Evolutionary conservation across 2,113 vertebrate species (phyloP).

Genomic region (Callorhinus ursinus): DNA sequence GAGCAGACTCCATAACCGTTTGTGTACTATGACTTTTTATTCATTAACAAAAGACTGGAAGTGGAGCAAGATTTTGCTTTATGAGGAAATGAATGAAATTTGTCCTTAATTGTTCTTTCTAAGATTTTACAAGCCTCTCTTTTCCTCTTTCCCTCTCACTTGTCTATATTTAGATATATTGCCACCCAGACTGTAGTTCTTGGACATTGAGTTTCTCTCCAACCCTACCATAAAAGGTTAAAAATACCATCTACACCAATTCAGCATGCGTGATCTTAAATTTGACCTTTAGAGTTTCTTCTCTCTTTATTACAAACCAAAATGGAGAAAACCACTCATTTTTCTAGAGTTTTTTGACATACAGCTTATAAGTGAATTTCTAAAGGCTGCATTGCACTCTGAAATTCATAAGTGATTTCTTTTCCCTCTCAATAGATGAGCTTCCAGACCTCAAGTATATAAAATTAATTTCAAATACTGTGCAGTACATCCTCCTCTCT

Average conservation of each 20-base stretch:
- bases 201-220: neutral
- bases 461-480: neutral
- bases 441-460: neutral
- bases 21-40: neutral
- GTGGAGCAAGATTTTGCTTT: neutral
- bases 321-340: neutral
- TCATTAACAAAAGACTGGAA: neutral
- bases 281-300: neutral
- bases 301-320: neutral
- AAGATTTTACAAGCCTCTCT: neutral
- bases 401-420: neutral
- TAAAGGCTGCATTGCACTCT: neutral
- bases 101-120: neutral
- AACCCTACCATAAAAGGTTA: neutral
- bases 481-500: no score
- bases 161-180: neutral
- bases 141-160: neutral
- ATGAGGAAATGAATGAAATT: neutral
- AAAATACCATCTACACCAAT: neutral
- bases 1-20: neutral
- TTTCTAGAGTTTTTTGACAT: neutral
- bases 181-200: neutral
- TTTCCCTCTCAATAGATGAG: neutral
- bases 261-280: neutral
- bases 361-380: neutral